These are phyloP conservation scores for Miltochrista miniata DNA, from an alignment of 2,888 invertebrate genomes.

Conservation along the genomic window DNA sequence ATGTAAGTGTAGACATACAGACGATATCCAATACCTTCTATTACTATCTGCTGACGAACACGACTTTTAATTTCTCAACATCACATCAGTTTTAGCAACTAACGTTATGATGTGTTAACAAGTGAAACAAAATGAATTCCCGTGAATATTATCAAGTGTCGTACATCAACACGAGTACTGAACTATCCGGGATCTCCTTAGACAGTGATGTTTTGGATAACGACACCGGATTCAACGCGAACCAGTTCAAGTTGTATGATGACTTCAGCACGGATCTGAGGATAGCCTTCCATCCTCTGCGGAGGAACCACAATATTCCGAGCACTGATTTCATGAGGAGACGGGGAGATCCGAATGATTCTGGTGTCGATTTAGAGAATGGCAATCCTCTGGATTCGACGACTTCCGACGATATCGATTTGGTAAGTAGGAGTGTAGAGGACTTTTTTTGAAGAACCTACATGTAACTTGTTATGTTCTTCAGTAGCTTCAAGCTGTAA, in stretches of 20 bases:
- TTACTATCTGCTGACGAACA: constrained; percentile 45
- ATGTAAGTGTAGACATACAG: constrained; percentile 23
- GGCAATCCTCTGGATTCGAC: constrained; percentile 70
- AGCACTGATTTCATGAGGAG: constrained; percentile 47
- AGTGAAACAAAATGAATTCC: constrained; percentile 60
- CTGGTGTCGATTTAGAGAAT: constrained; percentile 78
- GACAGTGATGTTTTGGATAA: constrained; percentile 68
- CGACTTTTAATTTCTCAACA: constrained; percentile 20
- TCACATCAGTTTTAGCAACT: constrained; percentile 27
- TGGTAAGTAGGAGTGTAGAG: constrained; percentile 63
- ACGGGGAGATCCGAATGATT: constrained; percentile 69
- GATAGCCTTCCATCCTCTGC: constrained; percentile 66
- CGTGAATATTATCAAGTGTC: constrained; percentile 75
- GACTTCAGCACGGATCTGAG: constrained; percentile 76
- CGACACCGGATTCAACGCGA: constrained; percentile 77
- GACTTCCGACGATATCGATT: constrained; percentile 67
- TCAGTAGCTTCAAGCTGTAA: not conserved
- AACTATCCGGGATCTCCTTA: constrained; percentile 48
- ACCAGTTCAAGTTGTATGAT: constrained; percentile 77
- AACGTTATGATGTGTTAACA: constrained; percentile 29
- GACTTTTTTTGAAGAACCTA: no score
- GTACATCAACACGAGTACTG: constrained; percentile 56
- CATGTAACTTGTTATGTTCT: no score
- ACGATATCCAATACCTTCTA: constrained; percentile 63
- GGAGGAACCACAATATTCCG: constrained; percentile 57